Evolutionary conservation across 2,797 vertebrate species (phyloP).

Genomic region (Coreius guichenoti): DNA sequence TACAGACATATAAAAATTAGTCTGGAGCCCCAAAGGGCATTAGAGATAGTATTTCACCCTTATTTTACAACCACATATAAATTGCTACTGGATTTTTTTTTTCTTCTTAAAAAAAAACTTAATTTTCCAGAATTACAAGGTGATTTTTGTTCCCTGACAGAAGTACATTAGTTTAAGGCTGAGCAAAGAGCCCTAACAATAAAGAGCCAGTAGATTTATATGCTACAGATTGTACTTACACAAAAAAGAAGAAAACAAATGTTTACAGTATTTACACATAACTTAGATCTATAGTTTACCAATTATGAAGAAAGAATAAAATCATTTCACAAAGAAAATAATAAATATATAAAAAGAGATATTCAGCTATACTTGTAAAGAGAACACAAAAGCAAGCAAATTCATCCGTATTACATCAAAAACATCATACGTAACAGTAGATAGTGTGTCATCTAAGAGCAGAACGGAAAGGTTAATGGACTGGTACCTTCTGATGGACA

Average conservation of each 20-base stretch:
- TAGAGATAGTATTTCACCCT: conserved; percentile 74
- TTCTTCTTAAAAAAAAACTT: conserved; percentile 36
- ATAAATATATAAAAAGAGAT: conserved; percentile 72
- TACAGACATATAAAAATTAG: conserved; percentile 81
- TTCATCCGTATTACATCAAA: conserved; percentile 71
- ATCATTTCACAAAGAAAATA: conserved; percentile 79
- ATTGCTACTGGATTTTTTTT: conserved; percentile 67
- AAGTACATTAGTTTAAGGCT: conserved; percentile 73
- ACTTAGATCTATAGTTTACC: conserved; percentile 77
- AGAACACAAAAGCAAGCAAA: conserved; percentile 78
- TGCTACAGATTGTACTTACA: conserved; percentile 75
- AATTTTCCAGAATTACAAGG: conserved; percentile 41
- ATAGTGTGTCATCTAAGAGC: conserved; percentile 20
- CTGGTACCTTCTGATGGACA: conserved; percentile 70
- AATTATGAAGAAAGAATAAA: conserved; percentile 73
- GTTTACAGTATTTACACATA: conserved; percentile 80
- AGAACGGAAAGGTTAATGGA: conserved; percentile 70
- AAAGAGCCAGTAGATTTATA: conserved; percentile 67
- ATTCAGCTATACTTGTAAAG: conserved; percentile 67
- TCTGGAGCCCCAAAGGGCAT: conserved; percentile 71
- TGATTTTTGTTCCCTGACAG: conserved; percentile 41
- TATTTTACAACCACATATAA: conserved; percentile 83
- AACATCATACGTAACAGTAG: conserved; percentile 66
- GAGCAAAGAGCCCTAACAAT: conserved; percentile 70
- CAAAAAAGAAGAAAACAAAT: conserved; percentile 67